Conservation (phyloP, 2,797 vertebrate species). For the Poliocrania exsul region DNA sequence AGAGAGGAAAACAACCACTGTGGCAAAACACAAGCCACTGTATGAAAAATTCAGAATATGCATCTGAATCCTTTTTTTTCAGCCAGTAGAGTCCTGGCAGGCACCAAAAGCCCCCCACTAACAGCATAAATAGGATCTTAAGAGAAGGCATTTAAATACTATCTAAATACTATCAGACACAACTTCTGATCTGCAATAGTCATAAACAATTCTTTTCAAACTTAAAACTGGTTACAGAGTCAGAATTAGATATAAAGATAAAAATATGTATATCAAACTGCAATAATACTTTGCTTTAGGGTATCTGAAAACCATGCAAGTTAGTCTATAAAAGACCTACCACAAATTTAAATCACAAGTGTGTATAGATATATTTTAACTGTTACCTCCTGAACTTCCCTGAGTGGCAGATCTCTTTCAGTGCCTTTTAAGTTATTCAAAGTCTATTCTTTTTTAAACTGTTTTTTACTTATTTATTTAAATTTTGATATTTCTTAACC, state of each 20-base stretch:
- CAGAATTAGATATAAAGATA: not conserved
- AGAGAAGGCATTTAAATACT: not conserved
- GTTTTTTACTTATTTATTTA: not conserved
- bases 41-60: not conserved
- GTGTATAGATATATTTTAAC: not conserved
- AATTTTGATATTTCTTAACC: not conserved
- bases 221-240: not conserved
- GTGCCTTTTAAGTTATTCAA: not conserved
- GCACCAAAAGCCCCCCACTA: not conserved
- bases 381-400: not conserved
- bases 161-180: not conserved
- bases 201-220: not conserved
- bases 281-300: not conserved
- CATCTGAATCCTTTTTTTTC: not conserved
- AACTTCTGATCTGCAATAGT: not conserved
- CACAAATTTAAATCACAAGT: not conserved
- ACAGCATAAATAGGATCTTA: not conserved
- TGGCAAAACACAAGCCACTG: not conserved
- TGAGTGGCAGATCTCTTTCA: not conserved
- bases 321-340: not conserved
- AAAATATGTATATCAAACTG: not conserved
- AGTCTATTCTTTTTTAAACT: not conserved
- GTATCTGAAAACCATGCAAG: not conserved
- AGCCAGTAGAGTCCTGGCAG: not conserved
- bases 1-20: not conserved